Percentiles rank a stretch among this genome's conserved stretches.
phyloP scores from a whole-genome alignment of 2,888 invertebrate genomes.

The Drosophila fungiperda region DNA sequence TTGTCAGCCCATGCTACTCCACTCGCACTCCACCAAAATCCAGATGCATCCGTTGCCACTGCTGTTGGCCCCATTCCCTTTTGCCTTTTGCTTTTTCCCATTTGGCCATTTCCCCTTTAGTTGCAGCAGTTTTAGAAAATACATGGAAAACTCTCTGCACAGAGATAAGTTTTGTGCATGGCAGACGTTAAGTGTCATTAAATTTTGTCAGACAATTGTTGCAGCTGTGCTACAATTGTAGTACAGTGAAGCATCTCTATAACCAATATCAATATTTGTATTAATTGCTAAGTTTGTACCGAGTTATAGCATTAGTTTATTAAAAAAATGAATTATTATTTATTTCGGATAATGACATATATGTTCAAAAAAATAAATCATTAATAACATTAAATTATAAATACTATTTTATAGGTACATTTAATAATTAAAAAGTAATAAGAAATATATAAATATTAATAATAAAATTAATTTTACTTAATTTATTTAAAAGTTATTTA shows the following conservation, averaged over 20 bases:
- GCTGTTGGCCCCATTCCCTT: slow-evolving; percentile 8
- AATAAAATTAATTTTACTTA: background rate
- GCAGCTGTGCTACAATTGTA: slow-evolving; percentile 30
- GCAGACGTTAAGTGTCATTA: slow-evolving; percentile 68
- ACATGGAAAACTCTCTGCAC: slow-evolving; percentile 44
- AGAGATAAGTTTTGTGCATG: slow-evolving; percentile 53
- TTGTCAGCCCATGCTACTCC: slow-evolving; percentile 7
- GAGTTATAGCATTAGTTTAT: background rate
- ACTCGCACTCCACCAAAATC: slow-evolving; percentile 5
- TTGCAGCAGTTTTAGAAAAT: slow-evolving; percentile 59
- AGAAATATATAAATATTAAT: background rate
- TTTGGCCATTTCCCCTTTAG: slow-evolving; percentile 11
- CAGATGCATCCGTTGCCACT: slow-evolving; percentile 42
- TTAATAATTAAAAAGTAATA: background rate
- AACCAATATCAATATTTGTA: background rate
- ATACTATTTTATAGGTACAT: background rate
- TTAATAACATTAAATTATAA: background rate
- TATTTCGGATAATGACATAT: background rate
- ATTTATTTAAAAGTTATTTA: background rate
- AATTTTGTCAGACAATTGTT: slow-evolving; percentile 59
- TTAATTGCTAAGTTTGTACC: background rate
- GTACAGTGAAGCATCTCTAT: slow-evolving; percentile 24
- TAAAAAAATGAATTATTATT: background rate
- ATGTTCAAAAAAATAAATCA: background rate
- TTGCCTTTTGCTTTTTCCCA: slow-evolving; percentile 1